Base-by-base conservation (phyloP, 2,113 vertebrate species). In the Neolamprologus variostigma region DNA sequence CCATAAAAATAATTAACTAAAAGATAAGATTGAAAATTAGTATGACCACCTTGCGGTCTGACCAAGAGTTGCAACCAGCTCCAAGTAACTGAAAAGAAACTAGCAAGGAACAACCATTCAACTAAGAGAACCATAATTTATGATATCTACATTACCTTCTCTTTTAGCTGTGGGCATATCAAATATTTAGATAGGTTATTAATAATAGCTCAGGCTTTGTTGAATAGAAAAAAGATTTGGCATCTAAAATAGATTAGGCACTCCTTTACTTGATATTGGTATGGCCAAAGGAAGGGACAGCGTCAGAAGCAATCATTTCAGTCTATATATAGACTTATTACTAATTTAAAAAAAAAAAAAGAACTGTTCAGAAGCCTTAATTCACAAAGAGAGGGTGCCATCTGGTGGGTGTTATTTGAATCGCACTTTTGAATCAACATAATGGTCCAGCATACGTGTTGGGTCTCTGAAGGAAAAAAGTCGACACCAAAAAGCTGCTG, bases 331-430 rank as follows among this genome's bases (percentile, higher is more conserved):
- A 61, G 35, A 21, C 14, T 14, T 78, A 5, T 31, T 50, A 31
- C 26, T 31, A 5, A 47, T 47, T 73, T 9, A 0, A 23, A 16
- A 31, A 2, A 14, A 45, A 23, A 0, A 23, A 23, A 45, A 42
- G 35, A 63, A 42, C 66, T 26, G 42, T 76, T 31, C 71, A 19
- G 45, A 76, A 83, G 63, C 16, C 23, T 1, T 19, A 33, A 26
- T 9, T 80, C 5, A 54, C 73, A 91, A 79, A 85, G 28, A 81
- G 19, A 78, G 84, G 81, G 71, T 83, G 90, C 90, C 16, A 87
- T 91, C 94, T 94, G 82, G 83, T 92, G 94, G 92, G n/a, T 8
- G 4, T 5, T 31, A 4, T 26, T 55, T 82, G 87, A 61, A 91
- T 85, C 12, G 85, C 90, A 91, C 11, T 21, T 12, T 50, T 47